Evolutionary conservation across 2,797 vertebrate genomes (phyloP), one percentile per base, ranked within the genome.

Genomic region (Alosa sapidissima): DNA sequence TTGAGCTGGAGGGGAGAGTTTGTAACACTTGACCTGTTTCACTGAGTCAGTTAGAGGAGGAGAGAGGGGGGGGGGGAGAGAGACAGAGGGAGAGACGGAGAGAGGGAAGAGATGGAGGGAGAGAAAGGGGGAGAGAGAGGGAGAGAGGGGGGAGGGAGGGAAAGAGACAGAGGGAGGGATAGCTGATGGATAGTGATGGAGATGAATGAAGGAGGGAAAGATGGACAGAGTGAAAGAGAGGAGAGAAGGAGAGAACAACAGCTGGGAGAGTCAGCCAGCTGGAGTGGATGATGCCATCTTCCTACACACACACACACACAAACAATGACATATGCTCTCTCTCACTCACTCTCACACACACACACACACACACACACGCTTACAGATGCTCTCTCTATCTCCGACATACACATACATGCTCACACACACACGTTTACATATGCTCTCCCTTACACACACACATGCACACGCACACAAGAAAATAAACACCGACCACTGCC

Each of bases 21-120:
- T 92, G 89, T 93, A 94, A 95, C 95, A 95, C 95, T 95, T 96
- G 95, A 96, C 95, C 95, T 95, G 94, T 93, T 96, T 95, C 91
- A 92, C 93, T 94, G 94, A 96, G 91, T 95, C 93, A 95, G 93
- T 93, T 93, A 91, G 92, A 92, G 92, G 88, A 89, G 90, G 90
- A 89, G 87, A 90, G 87, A 91, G 91, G 89, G 85, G 21, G 82
- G 72, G 72, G 72, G 86, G 55, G 62, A 28, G 75, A 81, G 81
- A 83, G 28, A 60, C 49, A 60, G 83, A 62, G 5, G 5, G 16
- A 41, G n/a, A 5, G 11, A 10, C 48, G 24, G 54, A 49, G 33
- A 83, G 82, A 82, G 36, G 55, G 52, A 54, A 85, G 62, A 78
- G 16, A 33, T 84, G 83, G 82, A 41, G 83, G 33, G 52, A 58